Conservation (phyloP, 2,888 invertebrate genomes). For the Heliconius aoede region DNA sequence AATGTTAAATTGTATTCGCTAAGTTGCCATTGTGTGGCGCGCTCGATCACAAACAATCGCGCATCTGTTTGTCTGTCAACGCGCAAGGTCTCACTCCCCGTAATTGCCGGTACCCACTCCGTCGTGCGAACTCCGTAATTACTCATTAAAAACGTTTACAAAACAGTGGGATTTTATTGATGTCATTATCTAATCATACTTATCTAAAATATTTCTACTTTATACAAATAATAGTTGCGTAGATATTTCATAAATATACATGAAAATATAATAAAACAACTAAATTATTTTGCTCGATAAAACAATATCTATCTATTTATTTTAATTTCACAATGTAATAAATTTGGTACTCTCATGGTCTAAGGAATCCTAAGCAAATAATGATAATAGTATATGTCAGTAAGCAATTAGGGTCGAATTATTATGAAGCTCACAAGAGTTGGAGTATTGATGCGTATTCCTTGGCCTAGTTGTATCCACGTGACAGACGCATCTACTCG, state of each 20-base stretch:
- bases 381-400: conserved; percentile 23
- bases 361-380: conserved; percentile 12
- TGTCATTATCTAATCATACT: neutral
- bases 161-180: conserved; percentile 31
- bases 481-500: conserved; percentile 68
- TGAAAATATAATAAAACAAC: neutral
- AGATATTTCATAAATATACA: neutral
- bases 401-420: conserved; percentile 30
- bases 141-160: conserved; percentile 44
- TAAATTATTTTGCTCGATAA: neutral
- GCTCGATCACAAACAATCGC: conserved; percentile 66
- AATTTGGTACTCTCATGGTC: neutral
- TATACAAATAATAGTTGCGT: neutral
- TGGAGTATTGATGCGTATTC: conserved; percentile 66
- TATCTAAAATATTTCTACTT: neutral
- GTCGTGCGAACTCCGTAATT: conserved; percentile 63
- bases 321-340: neutral
- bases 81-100: conserved; percentile 67
- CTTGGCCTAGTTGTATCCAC: conserved; percentile 73
- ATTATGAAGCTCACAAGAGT: conserved; percentile 52
- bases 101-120: conserved; percentile 60
- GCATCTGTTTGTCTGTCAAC: conserved; percentile 74
- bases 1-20: conserved; percentile 36
- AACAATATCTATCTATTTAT: neutral
- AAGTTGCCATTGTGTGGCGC: conserved; percentile 49